Base-by-base conservation (phyloP, 2,888 invertebrate genomes). In the Chloromyia formosa region DNA sequence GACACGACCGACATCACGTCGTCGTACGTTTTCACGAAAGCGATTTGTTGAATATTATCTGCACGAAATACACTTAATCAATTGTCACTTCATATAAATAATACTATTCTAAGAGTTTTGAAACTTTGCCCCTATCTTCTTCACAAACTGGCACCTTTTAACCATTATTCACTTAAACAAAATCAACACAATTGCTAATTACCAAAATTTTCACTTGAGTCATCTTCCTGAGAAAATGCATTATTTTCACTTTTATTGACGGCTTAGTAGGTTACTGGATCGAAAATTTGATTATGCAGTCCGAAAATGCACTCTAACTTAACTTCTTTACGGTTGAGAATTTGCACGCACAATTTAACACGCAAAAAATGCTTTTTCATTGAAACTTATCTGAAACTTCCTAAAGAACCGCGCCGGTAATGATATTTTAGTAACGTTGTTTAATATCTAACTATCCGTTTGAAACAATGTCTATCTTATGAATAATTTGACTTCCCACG, bases 401-500 rank as follows among this genome's bases (percentile, higher is more conserved):
- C 7, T 2, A 35, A 35, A 4, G 27, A 35, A 35, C 27, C 27
- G 2, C 27, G 27, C 3, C 27, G 27, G 27, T 35, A 35, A 35
- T 35, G 27, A 4, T 35, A 4, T 35, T 7, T 35, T n/a, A n/a
- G n/a, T n/a, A n/a, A n/a, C n/a, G 27, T 35, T 2, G 27, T 35
- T 35, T 35, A 2, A 7, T 35, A 35, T 7, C 27, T 4, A 62
- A 18, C 62, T 72, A 75, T 58, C 79, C 77, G 73, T 66, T 74
- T 74, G 73, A 75, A 79, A 78, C 79, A 78, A 78, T 78, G 77
- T 68, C 75, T 73, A 53, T 73, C 75, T 76, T 71, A 76, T 78
- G 73, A 79, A 78, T 79, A 79, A 78, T 77, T 77, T 64, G 27
- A 40, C 56, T 78, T 77, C 75, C 78, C 77, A 77, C 76, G 73